A percentile compares a stretch with the other conserved stretches of the same genome.
These are phyloP conservation scores for Oryctes rhinoceros DNA, from an alignment of 1,140 invertebrate genomes.

Conservation along the genomic window DNA sequence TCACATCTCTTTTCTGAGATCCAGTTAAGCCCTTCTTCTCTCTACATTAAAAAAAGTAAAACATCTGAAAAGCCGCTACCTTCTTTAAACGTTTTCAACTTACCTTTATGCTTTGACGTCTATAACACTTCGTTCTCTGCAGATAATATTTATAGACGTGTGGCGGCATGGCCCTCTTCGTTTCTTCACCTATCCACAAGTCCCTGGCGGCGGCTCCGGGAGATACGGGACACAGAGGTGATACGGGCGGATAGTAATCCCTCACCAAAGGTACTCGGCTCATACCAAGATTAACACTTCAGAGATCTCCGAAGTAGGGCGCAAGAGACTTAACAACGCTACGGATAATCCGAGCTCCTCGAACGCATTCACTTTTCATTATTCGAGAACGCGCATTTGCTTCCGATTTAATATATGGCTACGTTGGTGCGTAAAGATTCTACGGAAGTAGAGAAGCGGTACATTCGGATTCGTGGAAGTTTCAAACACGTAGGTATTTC, in stretches of 20 bases:
- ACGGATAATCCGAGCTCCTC: neutral
- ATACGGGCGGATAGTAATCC: constrained; percentile 55
- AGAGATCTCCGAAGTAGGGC: constrained; percentile 15
- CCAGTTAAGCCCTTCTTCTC: too few relatives aligned
- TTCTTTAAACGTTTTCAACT: constrained; percentile 48
- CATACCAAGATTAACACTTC: constrained; percentile 48
- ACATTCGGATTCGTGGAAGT: neutral
- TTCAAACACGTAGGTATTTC: neutral
- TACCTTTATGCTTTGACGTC: constrained; percentile 69
- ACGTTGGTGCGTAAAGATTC: neutral
- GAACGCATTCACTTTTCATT: constrained; percentile 10
- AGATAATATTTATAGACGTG: constrained; percentile 77
- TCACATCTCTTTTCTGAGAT: too few relatives aligned
- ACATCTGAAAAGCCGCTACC: neutral
- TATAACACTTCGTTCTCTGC: constrained; percentile 65
- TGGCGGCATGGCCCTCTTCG: constrained; percentile 68
- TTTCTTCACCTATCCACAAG: constrained; percentile 75
- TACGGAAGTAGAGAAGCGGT: neutral
- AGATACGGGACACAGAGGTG: constrained; percentile 56
- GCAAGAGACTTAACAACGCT: neutral
- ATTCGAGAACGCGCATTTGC: neutral
- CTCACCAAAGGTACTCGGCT: constrained; percentile 53
- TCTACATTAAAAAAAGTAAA: too few relatives aligned
- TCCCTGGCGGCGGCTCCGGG: constrained; percentile 57
- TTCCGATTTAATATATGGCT: neutral